Conservation (phyloP, 2,888 invertebrate species). For the Pheosia tremula region DNA sequence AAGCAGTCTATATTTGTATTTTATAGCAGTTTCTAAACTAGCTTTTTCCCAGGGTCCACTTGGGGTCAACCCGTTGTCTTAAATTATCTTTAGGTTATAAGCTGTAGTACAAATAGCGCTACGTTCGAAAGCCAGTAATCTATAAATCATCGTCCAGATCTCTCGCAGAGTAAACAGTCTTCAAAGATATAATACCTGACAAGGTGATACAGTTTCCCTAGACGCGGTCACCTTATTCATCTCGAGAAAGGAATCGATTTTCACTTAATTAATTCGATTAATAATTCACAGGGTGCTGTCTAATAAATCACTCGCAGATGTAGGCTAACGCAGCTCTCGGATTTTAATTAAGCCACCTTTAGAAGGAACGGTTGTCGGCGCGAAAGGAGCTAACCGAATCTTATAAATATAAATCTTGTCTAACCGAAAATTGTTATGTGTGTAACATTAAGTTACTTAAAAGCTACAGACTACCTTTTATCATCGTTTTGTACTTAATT, state of each 20-base stretch:
- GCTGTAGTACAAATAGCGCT: too few species aligned
- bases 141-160: too few species aligned
- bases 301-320: constrained; percentile 26
- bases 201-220: background rate
- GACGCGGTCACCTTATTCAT: background rate
- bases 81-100: too few species aligned
- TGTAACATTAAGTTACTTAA: too few species aligned
- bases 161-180: too few species aligned
- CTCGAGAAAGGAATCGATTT: constrained; percentile 5
- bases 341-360: constrained; percentile 19
- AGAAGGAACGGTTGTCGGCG: background rate
- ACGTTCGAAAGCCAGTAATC: too few species aligned
- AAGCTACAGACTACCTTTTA: too few species aligned
- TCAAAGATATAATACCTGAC: background rate
- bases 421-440: background rate
- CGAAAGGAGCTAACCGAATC: background rate
- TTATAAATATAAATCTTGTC: constrained; percentile 1
- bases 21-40: too few species aligned
- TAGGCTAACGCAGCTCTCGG: constrained; percentile 12
- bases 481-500: too few species aligned
- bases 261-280: constrained; percentile 26
- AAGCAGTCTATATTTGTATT: too few species aligned
- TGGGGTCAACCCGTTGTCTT: too few species aligned
- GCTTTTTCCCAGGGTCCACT: too few species aligned
- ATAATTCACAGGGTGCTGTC: constrained; percentile 21